Base-by-base conservation (phyloP, 2,888 invertebrate genomes). In the Chymomyza fuscimana region DNA sequence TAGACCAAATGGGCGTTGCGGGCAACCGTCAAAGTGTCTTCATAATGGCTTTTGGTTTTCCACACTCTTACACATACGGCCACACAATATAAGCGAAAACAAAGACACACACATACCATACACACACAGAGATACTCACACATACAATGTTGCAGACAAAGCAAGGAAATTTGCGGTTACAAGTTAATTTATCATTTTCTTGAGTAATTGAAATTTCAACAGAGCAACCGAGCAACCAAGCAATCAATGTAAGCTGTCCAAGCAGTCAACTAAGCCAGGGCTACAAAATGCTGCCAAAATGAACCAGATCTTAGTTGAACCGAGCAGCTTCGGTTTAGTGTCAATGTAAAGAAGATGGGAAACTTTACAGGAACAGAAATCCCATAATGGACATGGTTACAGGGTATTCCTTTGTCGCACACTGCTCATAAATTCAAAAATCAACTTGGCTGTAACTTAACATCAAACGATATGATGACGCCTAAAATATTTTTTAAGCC, bases 121-220 rank as follows among this genome's bases (percentile, higher is more conserved):
- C 54, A 15, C 29, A 76, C 75, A 71, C 81, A 81, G 73, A 82
- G 77, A 32, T 1, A 9, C 7, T 7, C 58, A 58, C 58, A 29
- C 29, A 5, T 25, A 16, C 16, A 6, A 15, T 61, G 32, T 29
- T 59, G 66, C 59, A 76, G 77, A 71, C 83, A 83, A 76, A 84
- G 79, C 82, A 82, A 86, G 87, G 76, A 87, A 88, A 83, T 88
- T 83, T 83, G 88, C 87, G 83, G 88, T 82, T 76, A 77, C 85
- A 86, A 77, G 83, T 83, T 83, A 88, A 83, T 83, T 83, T 83
- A 83, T 83, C 83, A 83, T 88, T 84, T 83, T 87, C 83, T 74
- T 88, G 83, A 83, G 83, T 83, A 83, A 88, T 83, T 83, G 83
- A 83, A 83, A 83, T 83, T 83, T 83, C 83, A 83, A 82, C 85